Evolutionary conservation across 2,113 vertebrate genomes (phyloP).

Genomic region (Neogale vison): DNA sequence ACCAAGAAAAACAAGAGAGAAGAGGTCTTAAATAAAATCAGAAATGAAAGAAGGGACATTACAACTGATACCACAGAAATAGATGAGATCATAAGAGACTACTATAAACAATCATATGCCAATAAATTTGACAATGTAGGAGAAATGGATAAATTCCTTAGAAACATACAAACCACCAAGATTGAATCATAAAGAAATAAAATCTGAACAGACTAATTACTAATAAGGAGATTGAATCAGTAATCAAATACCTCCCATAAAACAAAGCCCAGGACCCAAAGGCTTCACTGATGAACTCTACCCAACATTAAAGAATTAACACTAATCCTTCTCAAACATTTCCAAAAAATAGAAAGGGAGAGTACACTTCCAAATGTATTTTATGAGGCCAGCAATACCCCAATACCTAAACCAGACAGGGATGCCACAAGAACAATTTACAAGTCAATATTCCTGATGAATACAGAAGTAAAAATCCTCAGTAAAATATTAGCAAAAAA

Average conservation of each 20-base stretch:
- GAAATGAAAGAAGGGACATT: background rate
- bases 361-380: background rate
- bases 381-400: background rate
- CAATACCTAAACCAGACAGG: background rate
- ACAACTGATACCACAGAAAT: background rate
- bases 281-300: background rate
- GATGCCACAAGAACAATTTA: background rate
- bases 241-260: background rate
- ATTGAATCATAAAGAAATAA: background rate
- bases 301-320: background rate
- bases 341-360: background rate
- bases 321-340: background rate
- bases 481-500: background rate
- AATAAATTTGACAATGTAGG: background rate
- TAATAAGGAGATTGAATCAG: background rate
- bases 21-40: background rate
- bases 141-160: background rate
- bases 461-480: background rate
- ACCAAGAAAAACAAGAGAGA: background rate
- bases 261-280: background rate
- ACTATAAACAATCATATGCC: background rate
- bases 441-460: background rate
- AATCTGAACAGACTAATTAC: background rate
- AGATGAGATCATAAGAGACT: background rate
- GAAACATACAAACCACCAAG: background rate